Percentiles rank a stretch among this genome's conserved stretches.
Conservation (phyloP, 2,888 invertebrate species). For the Fragum whitleyi region DNA sequence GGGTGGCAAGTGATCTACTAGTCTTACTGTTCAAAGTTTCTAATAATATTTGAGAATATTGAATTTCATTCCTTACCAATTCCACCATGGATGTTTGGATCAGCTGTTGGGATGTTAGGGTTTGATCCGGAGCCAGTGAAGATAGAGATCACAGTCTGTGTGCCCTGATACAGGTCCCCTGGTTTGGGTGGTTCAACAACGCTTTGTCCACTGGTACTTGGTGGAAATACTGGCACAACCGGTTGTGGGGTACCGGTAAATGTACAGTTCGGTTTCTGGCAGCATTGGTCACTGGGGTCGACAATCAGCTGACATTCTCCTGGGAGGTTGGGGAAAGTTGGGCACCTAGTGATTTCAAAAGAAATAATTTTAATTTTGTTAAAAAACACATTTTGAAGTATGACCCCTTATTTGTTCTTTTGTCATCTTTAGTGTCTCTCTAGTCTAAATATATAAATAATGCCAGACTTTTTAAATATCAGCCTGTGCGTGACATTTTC, state of each 20-base stretch:
- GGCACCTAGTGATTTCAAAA: constrained; percentile 66
- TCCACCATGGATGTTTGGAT: constrained; percentile 55
- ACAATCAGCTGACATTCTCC: constrained; percentile 66
- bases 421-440: background rate
- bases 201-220: constrained; percentile 67
- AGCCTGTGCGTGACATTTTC: too few relatives aligned
- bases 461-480: too few relatives aligned
- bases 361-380: background rate
- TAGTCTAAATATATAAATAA: background rate
- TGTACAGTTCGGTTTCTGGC: constrained; percentile 70
- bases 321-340: constrained; percentile 72
- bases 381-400: background rate
- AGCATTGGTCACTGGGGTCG: constrained; percentile 75
- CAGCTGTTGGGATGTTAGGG: constrained; percentile 59
- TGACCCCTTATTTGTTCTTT: background rate
- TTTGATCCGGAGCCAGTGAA: constrained; percentile 60
- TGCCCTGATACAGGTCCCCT: constrained; percentile 66
- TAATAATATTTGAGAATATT: too few relatives aligned
- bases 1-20: too few relatives aligned
- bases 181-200: constrained; percentile 70
- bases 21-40: too few relatives aligned
- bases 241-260: constrained; percentile 70
- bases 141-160: constrained; percentile 58
- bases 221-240: constrained; percentile 69
- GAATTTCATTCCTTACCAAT: constrained; percentile 67